These are phyloP conservation scores for Cotesia congregata DNA, from an alignment of 2,888 invertebrate genomes.

Conservation along the genomic window DNA sequence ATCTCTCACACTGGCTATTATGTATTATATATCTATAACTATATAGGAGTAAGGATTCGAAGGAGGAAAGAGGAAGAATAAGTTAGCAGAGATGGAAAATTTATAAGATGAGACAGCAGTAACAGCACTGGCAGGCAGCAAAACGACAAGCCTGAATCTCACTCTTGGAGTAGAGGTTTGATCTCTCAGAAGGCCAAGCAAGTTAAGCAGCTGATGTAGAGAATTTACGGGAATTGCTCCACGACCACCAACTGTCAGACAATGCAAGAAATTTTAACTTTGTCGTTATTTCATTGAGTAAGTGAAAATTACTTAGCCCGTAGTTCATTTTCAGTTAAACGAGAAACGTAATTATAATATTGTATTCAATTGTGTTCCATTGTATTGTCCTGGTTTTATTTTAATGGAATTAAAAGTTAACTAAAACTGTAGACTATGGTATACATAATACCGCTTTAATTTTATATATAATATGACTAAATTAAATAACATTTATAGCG, in stretches of 20 bases:
- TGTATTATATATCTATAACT: not conserved
- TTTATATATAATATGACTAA: not conserved
- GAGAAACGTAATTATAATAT: not conserved
- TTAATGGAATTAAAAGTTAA: not conserved
- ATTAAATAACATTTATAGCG: slow-evolving; percentile 16
- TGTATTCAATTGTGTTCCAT: not conserved
- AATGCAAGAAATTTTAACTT: slow-evolving; percentile 34
- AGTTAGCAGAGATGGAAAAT: slow-evolving; percentile 25
- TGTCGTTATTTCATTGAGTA: slow-evolving; percentile 24
- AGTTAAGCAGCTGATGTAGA: slow-evolving; percentile 31
- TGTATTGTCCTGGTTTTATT: not conserved
- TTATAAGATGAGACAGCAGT: slow-evolving; percentile 35
- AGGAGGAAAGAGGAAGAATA: slow-evolving; percentile 15
- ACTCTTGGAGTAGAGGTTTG: not conserved
- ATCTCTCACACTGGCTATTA: not conserved
- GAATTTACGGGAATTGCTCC: slow-evolving; percentile 14
- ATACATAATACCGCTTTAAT: no score
- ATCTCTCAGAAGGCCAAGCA: slow-evolving; percentile 24
- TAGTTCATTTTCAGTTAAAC: not conserved
- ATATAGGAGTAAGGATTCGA: slow-evolving; percentile 30
- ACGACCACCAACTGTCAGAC: slow-evolving; percentile 26
- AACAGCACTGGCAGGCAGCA: slow-evolving; percentile 28
- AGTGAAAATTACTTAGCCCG: not conserved
- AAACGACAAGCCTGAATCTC: slow-evolving; percentile 31
- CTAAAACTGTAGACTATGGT: not conserved